These are phyloP conservation scores for Scaptomyza pallida DNA, from an alignment of 1,140 invertebrate species.

Conservation along the genomic window DNA sequence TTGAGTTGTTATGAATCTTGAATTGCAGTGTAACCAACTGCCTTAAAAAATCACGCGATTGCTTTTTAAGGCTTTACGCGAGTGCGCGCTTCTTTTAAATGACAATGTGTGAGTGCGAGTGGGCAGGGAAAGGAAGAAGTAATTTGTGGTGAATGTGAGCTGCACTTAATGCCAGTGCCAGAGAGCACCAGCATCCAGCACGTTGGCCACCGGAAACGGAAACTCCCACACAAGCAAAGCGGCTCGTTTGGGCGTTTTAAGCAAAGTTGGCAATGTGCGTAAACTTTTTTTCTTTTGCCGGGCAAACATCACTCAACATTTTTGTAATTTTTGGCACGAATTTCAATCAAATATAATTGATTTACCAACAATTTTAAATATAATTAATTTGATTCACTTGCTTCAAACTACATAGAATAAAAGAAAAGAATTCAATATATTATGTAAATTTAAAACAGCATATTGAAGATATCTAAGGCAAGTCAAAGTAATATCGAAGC, in stretches of 20 bases:
- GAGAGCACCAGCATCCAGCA: neutral
- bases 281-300: neutral
- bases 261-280: slow-evolving; percentile 12
- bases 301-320: neutral
- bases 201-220: slow-evolving; percentile 37
- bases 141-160: slow-evolving; percentile 30
- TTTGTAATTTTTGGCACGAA: neutral
- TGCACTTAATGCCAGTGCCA: slow-evolving; percentile 32
- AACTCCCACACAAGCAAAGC: slow-evolving; percentile 7
- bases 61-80: neutral
- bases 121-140: neutral
- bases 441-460: too few species aligned
- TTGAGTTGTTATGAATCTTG: too few species aligned
- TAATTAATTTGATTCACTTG: too few species aligned
- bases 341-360: neutral
- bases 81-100: neutral
- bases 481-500: too few species aligned
- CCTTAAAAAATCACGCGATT: too few species aligned
- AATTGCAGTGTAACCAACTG: too few species aligned
- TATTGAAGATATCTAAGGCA: too few species aligned
- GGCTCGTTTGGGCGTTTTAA: neutral
- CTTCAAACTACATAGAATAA: neutral
- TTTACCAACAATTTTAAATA: neutral
- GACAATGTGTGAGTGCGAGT: neutral
- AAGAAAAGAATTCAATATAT: too few species aligned